Evolutionary conservation across 2,113 vertebrate species (phyloP).

Genomic region (Paradoxurus hermaphroditus): DNA sequence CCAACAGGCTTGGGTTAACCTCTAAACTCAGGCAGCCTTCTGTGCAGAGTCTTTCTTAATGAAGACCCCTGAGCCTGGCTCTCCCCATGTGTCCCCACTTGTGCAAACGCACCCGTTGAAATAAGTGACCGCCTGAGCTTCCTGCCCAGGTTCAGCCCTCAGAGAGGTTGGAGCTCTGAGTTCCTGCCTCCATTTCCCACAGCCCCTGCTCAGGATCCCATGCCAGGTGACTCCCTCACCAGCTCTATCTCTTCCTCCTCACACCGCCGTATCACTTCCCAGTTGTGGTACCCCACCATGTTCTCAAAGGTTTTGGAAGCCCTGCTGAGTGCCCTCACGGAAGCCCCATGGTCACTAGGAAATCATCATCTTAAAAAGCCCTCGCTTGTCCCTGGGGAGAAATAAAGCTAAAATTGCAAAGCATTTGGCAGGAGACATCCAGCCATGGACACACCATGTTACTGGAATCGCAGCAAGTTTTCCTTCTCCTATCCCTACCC

Average conservation of each 20-base stretch:
- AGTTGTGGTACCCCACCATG: not conserved
- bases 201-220: not conserved
- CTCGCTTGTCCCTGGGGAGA: not conserved
- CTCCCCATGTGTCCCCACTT: not conserved
- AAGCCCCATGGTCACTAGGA: slow-evolving; percentile 26
- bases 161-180: not conserved
- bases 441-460: not conserved
- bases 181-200: not conserved
- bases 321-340: not conserved
- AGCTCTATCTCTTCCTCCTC: not conserved
- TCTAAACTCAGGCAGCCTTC: not conserved
- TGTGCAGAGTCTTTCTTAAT: not conserved
- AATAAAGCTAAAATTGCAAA: slow-evolving; percentile 52
- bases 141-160: not conserved
- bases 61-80: not conserved
- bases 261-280: accelerated
- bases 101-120: accelerated
- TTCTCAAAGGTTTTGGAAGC: not conserved
- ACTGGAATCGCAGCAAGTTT: not conserved
- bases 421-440: not conserved
- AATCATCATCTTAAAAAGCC: slow-evolving; percentile 52
- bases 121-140: not conserved
- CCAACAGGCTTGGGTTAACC: not conserved
- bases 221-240: not conserved
- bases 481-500: not conserved